Evolutionary conservation across 2,797 vertebrate genomes (phyloP).

Genomic region (Oreochromis grahami): DNA sequence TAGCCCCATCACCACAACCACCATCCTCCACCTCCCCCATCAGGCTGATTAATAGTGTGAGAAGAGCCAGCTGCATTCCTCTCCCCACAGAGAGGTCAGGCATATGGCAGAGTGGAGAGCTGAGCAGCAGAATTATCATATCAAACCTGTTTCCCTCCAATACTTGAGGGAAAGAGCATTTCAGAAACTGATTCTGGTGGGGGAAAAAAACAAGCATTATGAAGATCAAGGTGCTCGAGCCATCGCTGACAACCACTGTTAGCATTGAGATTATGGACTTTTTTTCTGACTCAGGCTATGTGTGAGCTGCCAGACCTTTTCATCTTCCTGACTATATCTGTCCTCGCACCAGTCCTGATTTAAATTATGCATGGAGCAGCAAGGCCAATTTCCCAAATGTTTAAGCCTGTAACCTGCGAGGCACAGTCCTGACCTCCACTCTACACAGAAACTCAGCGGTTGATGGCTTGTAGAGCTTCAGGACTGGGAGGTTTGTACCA

Average conservation of each 20-base stretch:
- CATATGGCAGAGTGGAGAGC: constrained; percentile 73
- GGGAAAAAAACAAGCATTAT: constrained; percentile 38
- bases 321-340: constrained; percentile 45
- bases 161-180: constrained; percentile 46
- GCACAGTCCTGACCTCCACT: constrained; percentile 28
- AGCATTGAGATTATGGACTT: constrained; percentile 45
- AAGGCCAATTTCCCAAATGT: constrained; percentile 58
- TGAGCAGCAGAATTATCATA: constrained; percentile 75
- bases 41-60: constrained; percentile 73
- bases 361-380: constrained; percentile 59
- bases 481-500: background rate
- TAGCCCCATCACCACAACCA: constrained; percentile 5
- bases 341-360: constrained; percentile 19
- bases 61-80: constrained; percentile 71
- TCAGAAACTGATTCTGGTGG: constrained; percentile 25
- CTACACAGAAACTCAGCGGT: constrained; percentile 12
- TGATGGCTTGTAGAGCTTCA: constrained; percentile 1
- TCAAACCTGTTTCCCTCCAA: constrained; percentile 70
- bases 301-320: constrained; percentile 39
- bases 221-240: constrained; percentile 64
- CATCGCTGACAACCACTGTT: constrained; percentile 52
- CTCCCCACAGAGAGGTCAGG: constrained; percentile 69
- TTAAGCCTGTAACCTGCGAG: constrained; percentile 47
- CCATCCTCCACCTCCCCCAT: constrained; percentile 40
- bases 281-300: background rate